Base-by-base conservation (phyloP, 1,140 invertebrate genomes). In the Eupeodes corollae region DNA sequence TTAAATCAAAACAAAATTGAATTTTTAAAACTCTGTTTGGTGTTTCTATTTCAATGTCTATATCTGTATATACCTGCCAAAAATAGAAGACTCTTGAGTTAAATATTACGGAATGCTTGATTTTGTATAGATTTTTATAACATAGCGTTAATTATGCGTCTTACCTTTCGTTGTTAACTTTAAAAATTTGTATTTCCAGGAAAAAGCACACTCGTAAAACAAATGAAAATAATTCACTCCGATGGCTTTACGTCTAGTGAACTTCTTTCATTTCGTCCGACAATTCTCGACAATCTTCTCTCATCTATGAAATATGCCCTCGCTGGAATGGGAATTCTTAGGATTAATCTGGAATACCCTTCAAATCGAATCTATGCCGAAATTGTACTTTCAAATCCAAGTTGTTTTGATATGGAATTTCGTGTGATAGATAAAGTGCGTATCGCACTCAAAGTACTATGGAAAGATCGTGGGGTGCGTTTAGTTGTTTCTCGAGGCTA, bases 181-280 rank as follows among this genome's bases (percentile, higher is more conserved):
- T 9, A 33, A 9, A 33, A 9, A 9, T 42, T 9, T 19, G 8
- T 19, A 6, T 16, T 44, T 44, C 9, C 21, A 49, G 80, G 80
- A 8, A 83, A 83, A 63, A 80, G 78, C 61, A 83, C 80, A 26
- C 67, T 82, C 57, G 79, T 83, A 3, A 83, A 83, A 65, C 80
- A 83, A 60, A 82, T 83, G 78, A 80, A 81, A 72, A 85, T 86
- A 55, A 86, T 86, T 50, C 82, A 86, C 61, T 80, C 82, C 52
- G 80, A 82, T 63, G 83, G 83, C 21, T 86, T 84, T 59, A 79
- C 78, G 30, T 67, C 71, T 51, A 76, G 82, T 49, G 83, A 86
- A 69, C 67, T 75, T 57, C 75, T 68, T 62, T 80, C 74, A 44
- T 81, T 78, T 50, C 67, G 79, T 58, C 77, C 78, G 12, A 79